phyloP scores from a whole-genome alignment of 1,140 invertebrate species.

The Drosophila guanche region DNA sequence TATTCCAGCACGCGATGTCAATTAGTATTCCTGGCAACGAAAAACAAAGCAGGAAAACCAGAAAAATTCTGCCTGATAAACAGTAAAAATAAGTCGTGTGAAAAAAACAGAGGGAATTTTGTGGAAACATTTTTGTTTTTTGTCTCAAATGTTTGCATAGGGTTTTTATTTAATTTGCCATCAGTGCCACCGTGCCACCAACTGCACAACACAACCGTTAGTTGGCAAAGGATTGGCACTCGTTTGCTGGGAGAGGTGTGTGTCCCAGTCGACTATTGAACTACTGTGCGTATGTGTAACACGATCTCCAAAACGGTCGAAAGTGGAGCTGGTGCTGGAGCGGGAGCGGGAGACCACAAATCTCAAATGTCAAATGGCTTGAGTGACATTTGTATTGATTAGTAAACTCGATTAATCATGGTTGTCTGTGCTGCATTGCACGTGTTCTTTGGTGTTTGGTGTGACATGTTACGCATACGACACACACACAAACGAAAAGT shows the following conservation, averaged over 20 bases:
- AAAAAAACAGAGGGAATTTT: constrained; percentile 25
- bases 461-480: constrained; percentile 61
- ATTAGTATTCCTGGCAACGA: constrained; percentile 36
- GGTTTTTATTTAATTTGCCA: constrained; percentile 15
- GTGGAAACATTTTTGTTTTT: not conserved
- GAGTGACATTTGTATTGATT: constrained; percentile 81
- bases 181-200: constrained; percentile 27
- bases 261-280: constrained; percentile 30
- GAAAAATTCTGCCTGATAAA: constrained; percentile 31
- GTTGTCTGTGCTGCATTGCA: constrained; percentile 26
- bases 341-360: constrained; percentile 63
- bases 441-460: constrained; percentile 22
- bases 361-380: constrained; percentile 73
- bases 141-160: constrained; percentile 26
- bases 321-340: constrained; percentile 11
- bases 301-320: constrained; percentile 25
- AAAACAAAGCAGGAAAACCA: constrained; percentile 32
- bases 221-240: constrained; percentile 47
- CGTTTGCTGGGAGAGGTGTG: constrained; percentile 12
- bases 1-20: constrained; percentile 55
- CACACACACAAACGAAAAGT: constrained; percentile 38
- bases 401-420: constrained; percentile 79
- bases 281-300: constrained; percentile 78
- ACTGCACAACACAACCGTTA: constrained; percentile 54
- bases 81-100: constrained; percentile 13